Evolutionary conservation across 2,113 vertebrate genomes (phyloP).

Genomic region (Pelusios castaneus): DNA sequence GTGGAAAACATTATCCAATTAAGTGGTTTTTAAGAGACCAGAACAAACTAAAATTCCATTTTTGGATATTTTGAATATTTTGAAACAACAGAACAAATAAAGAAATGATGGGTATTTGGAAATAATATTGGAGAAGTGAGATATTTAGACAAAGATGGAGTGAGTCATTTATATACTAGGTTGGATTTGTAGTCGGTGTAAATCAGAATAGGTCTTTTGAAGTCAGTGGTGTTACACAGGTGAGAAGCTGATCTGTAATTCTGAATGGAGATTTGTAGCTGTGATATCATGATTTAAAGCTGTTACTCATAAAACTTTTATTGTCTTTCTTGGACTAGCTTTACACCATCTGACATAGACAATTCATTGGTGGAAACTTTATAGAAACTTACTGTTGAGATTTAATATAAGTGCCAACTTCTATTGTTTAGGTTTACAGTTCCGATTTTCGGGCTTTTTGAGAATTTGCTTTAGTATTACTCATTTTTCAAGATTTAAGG

Average conservation of each 20-base stretch:
- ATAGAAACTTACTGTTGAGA: background rate
- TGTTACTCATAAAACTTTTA: background rate
- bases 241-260: background rate
- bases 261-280: background rate
- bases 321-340: background rate
- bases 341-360: background rate
- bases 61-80: background rate
- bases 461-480: background rate
- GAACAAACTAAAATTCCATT: background rate
- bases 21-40: constrained; percentile 8
- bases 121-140: background rate
- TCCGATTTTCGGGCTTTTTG: background rate
- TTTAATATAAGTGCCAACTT: background rate
- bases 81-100: background rate
- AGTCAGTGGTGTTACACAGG: background rate
- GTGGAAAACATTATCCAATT: constrained; percentile 16
- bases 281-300: background rate
- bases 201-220: background rate
- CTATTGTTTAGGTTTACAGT: background rate
- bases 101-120: background rate
- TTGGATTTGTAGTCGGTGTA: background rate
- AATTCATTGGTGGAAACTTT: background rate
- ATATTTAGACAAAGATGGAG: background rate
- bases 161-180: background rate
- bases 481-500: background rate